phyloP scores from a whole-genome alignment of 1,140 invertebrate species.

The Apis laboriosa region DNA sequence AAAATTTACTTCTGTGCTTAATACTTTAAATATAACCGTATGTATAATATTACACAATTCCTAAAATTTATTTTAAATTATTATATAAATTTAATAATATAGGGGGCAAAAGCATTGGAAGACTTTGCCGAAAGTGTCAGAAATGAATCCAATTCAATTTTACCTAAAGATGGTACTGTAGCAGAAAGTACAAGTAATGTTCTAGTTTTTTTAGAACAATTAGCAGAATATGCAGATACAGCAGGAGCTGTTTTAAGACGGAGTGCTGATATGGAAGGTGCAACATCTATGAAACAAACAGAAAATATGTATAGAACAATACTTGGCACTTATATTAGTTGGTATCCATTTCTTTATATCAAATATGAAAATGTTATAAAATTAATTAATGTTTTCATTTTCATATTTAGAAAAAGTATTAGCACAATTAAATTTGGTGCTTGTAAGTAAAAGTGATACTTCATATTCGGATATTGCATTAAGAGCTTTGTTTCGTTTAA shows the following conservation, averaged over 20 bases:
- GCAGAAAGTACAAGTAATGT: constrained; percentile 97
- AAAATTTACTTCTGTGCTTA: constrained; percentile 88
- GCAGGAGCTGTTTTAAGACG: constrained; percentile 84
- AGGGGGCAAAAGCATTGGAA: constrained; percentile 94
- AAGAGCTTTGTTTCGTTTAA: constrained; percentile 92
- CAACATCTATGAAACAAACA: constrained; percentile 79
- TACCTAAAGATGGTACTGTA: constrained; percentile 97
- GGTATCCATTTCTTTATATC: constrained; percentile 57
- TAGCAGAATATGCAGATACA: constrained; percentile 89
- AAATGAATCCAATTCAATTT: constrained; percentile 89
- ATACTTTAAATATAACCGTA: constrained; percentile 89
- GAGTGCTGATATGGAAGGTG: constrained; percentile 81
- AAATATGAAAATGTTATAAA: constrained; percentile 5
- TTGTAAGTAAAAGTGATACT: constrained; percentile 92
- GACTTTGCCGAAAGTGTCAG: constrained; percentile 96
- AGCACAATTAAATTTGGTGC: constrained; percentile 90
- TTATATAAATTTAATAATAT: constrained; percentile 48
- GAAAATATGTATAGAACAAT: constrained; percentile 83
- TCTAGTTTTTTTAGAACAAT: constrained; percentile 92
- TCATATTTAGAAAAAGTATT: constrained; percentile 89
- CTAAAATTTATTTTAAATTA: not conserved
- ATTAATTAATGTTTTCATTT: constrained; percentile 25
- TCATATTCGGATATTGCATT: constrained; percentile 90
- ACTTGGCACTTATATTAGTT: constrained; percentile 90
- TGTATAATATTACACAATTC: constrained; percentile 53